Percentiles rank a stretch among this genome's conserved stretches.
Evolutionary conservation across 2,888 invertebrate species (phyloP).

Genomic region (Sesia apiformis): DNA sequence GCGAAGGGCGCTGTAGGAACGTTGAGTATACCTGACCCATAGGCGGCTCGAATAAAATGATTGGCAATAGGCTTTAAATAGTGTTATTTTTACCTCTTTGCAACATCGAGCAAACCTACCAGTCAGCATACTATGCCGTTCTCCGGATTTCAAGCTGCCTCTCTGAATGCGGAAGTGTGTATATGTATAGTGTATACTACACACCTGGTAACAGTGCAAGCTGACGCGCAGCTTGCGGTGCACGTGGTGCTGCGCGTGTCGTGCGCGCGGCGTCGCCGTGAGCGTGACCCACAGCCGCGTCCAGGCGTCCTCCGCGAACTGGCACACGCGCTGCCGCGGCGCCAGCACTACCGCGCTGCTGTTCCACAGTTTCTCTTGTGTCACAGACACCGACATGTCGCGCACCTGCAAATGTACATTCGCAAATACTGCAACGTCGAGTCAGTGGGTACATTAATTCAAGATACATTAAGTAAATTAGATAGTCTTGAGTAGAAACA

Average conservation of each 20-base stretch:
- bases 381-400: slow-evolving; percentile 76
- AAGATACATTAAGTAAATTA: too few species aligned
- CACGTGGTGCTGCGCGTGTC: slow-evolving; percentile 80
- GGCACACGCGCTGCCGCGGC: slow-evolving; percentile 87
- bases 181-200: too few species aligned
- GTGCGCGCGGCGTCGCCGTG: slow-evolving; percentile 24
- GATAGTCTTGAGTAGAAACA: too few species aligned
- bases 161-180: too few species aligned
- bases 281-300: slow-evolving; percentile 86
- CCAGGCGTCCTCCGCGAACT: slow-evolving; percentile 88
- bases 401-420: slow-evolving; percentile 31
- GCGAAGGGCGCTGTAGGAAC: too few species aligned
- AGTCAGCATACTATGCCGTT: too few species aligned
- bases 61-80: too few species aligned
- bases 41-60: too few species aligned
- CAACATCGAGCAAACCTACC: too few species aligned
- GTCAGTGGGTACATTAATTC: not conserved
- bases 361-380: slow-evolving; percentile 85
- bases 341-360: slow-evolving; percentile 88
- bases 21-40: too few species aligned
- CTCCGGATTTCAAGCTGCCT: too few species aligned
- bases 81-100: too few species aligned
- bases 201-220: slow-evolving; percentile 85
- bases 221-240: slow-evolving; percentile 86
- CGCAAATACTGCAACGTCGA: not conserved